Evolutionary conservation across 2,797 vertebrate genomes (phyloP), one percentile per base, ranked within the genome.

Genomic region (Podargus strigoides): DNA sequence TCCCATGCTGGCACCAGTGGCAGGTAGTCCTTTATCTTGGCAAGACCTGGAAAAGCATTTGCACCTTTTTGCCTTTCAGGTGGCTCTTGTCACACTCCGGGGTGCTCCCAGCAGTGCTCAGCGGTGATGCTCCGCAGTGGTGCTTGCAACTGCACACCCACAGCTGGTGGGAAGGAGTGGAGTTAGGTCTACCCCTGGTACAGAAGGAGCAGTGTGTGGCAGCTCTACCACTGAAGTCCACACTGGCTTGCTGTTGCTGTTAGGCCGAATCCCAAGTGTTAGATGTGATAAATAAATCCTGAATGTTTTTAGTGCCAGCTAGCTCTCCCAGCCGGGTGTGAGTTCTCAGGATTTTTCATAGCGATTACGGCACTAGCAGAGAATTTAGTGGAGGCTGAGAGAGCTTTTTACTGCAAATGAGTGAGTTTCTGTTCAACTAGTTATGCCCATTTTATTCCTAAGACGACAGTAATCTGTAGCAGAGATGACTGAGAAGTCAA

Each of bases 371-470:
- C 30, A 53, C 19, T 50, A 69, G 20, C 41, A 39, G 70, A 87
- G 74, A 84, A 93, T 81, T 95, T 67, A 56, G 22, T 32, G 16
- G 53, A 74, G 36, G 32, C 14, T 50, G 62, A 88, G 77, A 86
- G 24, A 24, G 22, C 14, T 49, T 89, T 86, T 74, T 67, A 63
- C 30, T 74, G 32, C 17, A 37, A 90, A 70, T 0, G 1, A 18
- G 18, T 73, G 82, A 64, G 64, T 58, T 60, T 83, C 58, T 88
- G 20, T 63, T 89, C 69, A 75, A 24, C 53, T 26, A 77, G 27
- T 77, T 63, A 53, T 85, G 56, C 53, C 69, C 37, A 24, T 86
- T 84, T 87, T 76, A 74, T 44, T 87, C 50, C 67, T 34, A 34
- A 37, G 49, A 63, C n/a, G 55, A 26, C 0, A 1, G 23, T 41